Evolutionary conservation across 2,888 invertebrate species (phyloP).

Genomic region (Drosophila parthenogenetica): DNA sequence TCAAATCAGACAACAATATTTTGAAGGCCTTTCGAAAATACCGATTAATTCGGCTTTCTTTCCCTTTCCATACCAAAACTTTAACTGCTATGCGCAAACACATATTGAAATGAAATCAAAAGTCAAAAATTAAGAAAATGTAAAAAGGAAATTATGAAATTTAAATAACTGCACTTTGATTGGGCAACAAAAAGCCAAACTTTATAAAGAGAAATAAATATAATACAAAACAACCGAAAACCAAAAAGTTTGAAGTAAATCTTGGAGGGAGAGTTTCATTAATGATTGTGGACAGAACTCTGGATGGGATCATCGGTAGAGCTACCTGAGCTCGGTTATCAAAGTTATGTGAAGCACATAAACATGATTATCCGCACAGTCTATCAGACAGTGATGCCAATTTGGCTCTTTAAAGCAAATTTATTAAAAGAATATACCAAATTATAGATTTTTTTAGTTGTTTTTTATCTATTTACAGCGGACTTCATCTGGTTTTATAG

Average conservation of each 20-base stretch:
- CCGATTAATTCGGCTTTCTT: conserved; percentile 12
- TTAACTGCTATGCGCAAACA: conserved; percentile 26
- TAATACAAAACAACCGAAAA: conserved; percentile 67
- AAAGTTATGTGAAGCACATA: conserved; percentile 8
- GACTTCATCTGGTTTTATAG: too few relatives aligned
- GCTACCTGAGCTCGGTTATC: conserved; percentile 2
- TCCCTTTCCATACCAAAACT: background rate
- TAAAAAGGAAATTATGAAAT: conserved; percentile 32
- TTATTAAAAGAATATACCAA: too few relatives aligned
- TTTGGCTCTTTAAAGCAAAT: too few relatives aligned
- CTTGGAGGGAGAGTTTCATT: background rate
- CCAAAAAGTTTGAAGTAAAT: conserved; percentile 29
- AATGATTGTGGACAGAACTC: background rate
- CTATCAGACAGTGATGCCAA: too few relatives aligned
- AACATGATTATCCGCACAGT: too few relatives aligned
- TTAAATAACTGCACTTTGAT: conserved; percentile 56
- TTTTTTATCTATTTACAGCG: too few relatives aligned
- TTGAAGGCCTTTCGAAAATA: conserved; percentile 26
- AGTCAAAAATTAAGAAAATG: conserved; percentile 30
- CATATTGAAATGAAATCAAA: conserved; percentile 13
- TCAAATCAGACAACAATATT: conserved; percentile 43
- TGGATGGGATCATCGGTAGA: background rate
- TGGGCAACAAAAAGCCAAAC: conserved; percentile 57
- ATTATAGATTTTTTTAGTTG: too few relatives aligned
- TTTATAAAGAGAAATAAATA: conserved; percentile 63